Conservation (phyloP, 35 echinoderm and acorn worm species). For the Ophiothrix spiculata region DNA sequence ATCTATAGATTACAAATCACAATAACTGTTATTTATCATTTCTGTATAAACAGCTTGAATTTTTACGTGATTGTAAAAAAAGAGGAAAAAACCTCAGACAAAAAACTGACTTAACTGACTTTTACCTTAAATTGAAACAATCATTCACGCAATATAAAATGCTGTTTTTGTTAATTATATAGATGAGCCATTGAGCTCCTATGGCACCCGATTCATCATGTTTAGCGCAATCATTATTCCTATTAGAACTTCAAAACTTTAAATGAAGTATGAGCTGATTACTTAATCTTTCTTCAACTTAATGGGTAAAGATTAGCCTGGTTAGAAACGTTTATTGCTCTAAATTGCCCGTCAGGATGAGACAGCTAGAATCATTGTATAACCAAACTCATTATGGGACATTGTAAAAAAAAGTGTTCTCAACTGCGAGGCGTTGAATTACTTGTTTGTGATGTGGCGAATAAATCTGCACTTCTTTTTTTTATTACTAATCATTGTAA, state of each 20-base stretch:
- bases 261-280: not conserved
- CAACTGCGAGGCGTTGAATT: not conserved
- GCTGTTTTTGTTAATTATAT: not conserved
- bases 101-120: not conserved
- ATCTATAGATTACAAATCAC: not conserved
- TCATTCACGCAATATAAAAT: not conserved
- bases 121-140: not conserved
- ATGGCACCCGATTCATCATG: not conserved
- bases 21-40: conserved; percentile 2
- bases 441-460: not conserved
- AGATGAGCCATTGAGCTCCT: not conserved
- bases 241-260: not conserved
- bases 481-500: not conserved
- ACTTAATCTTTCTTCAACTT: not conserved
- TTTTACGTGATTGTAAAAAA: not conserved
- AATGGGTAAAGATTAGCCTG: not conserved
- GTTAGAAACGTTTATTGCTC: not conserved
- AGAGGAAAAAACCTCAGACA: not conserved
- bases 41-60: conserved; percentile 2
- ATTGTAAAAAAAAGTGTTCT: not conserved
- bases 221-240: not conserved
- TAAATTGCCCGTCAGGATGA: not conserved
- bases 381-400: not conserved
- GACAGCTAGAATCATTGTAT: not conserved
- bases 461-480: not conserved